A percentile compares a stretch with the other conserved stretches of the same genome.
phyloP scores from a whole-genome alignment of 2,888 invertebrate genomes.

The Myathropa florea region DNA sequence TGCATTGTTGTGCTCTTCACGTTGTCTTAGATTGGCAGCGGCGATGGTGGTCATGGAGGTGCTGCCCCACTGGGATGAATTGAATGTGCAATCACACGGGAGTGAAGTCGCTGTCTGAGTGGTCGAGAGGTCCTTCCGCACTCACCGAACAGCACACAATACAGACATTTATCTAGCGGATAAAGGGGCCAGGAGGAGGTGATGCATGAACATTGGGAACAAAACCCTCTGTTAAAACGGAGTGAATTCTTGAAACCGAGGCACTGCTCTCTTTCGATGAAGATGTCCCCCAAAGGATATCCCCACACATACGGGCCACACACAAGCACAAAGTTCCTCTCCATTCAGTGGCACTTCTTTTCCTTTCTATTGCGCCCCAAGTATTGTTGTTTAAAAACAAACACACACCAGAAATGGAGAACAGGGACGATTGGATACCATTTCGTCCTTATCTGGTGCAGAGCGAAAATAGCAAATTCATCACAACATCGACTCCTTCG shows the following conservation, averaged over 20 bases:
- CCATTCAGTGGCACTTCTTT: neutral
- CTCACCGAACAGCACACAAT: neutral
- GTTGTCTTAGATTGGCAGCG: no score
- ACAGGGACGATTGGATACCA: slow-evolving; percentile 25
- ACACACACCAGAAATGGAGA: neutral
- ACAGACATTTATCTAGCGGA: neutral
- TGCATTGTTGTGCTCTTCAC: no score
- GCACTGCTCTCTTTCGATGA: slow-evolving; percentile 42
- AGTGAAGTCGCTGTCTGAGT: slow-evolving; percentile 17
- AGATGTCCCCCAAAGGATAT: slow-evolving; percentile 42
- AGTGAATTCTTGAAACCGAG: slow-evolving; percentile 49
- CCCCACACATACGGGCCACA: neutral
- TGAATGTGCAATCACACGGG: slow-evolving; percentile 31
- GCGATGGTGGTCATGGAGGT: no score
- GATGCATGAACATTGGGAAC: slow-evolving; percentile 16
- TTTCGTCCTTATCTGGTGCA: slow-evolving; percentile 15
- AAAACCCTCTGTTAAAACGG: slow-evolving; percentile 50
- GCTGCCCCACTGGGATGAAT: neutral
- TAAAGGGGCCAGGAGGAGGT: neutral
- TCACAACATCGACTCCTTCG: slow-evolving; percentile 62
- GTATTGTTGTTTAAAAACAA: slow-evolving; percentile 24
- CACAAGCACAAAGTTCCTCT: neutral
- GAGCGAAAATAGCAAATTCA: slow-evolving; percentile 60
- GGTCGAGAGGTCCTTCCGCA: slow-evolving; percentile 24
- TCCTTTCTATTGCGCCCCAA: slow-evolving; percentile 20